Conservation (phyloP, 2,797 vertebrate species). For the Xiphorhynchus erythropygius region DNA sequence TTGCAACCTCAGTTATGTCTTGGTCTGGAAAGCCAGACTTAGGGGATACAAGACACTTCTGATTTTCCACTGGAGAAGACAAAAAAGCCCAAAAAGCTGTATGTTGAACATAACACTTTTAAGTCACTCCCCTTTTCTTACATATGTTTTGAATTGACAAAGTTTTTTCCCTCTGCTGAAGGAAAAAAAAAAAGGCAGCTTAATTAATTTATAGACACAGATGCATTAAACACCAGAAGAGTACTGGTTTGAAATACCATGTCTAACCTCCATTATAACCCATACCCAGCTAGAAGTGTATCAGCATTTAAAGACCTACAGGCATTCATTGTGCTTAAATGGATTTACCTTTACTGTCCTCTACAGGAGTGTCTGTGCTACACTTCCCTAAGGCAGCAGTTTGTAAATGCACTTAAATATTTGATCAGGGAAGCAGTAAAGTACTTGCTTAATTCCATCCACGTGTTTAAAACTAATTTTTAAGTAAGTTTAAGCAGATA, state of each 20-base stretch:
- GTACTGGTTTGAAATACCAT: not conserved
- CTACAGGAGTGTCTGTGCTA: not conserved
- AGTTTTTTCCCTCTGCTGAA: not conserved
- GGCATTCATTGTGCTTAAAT: not conserved
- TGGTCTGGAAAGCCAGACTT: not conserved
- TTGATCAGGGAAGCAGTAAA: not conserved
- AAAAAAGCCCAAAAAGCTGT: not conserved
- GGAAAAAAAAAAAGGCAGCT: not conserved
- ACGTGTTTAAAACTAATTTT: not conserved
- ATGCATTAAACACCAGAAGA: not conserved
- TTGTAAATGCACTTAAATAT: not conserved
- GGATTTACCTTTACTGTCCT: not conserved
- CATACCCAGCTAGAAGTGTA: not conserved
- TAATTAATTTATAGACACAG: not conserved
- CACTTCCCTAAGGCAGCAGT: not conserved
- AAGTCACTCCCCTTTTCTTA: not conserved
- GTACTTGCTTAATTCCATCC: not conserved
- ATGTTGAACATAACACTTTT: not conserved
- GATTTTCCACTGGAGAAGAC: not conserved
- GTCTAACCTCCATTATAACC: not conserved
- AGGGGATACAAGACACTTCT: not conserved
- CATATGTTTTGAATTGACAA: not conserved
- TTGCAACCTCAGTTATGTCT: not conserved
- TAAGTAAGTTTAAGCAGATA: not conserved
- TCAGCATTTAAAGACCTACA: not conserved